Conservation (phyloP, 2,113 vertebrate genomes). For the Daphoenositta chrysoptera region DNA sequence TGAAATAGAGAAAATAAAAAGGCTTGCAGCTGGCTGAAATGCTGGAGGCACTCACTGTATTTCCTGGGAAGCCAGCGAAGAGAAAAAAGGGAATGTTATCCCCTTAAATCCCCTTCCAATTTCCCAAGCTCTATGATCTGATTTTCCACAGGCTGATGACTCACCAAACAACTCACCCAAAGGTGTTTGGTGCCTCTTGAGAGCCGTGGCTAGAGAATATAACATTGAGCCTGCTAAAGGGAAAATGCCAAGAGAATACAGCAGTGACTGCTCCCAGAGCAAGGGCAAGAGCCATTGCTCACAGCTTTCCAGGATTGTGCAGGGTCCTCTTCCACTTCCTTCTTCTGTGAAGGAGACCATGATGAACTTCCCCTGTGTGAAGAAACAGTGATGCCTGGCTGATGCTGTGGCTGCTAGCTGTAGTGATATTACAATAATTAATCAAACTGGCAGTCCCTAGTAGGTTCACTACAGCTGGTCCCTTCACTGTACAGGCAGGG, state of each 20-base stretch:
- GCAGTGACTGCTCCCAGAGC: background rate
- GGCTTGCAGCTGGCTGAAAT: background rate
- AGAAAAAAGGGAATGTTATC: background rate
- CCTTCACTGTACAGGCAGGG: background rate
- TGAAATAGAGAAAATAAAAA: background rate
- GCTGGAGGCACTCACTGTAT: background rate
- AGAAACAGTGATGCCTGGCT: background rate
- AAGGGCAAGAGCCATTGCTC: background rate
- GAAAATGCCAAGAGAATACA: background rate
- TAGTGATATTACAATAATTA: background rate
- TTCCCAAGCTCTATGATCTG: background rate
- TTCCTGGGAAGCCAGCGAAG: background rate
- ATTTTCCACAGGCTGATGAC: background rate
- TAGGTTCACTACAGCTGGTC: background rate
- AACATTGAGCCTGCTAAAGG: background rate
- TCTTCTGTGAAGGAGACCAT: background rate
- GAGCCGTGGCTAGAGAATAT: rapidly evolving
- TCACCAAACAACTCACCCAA: background rate
- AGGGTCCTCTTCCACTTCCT: background rate
- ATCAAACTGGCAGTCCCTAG: background rate
- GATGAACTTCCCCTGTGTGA: background rate
- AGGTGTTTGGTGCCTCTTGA: background rate
- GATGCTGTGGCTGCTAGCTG: background rate
- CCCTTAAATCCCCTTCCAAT: background rate
- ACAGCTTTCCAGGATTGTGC: background rate